Percentiles rank a stretch among this genome's conserved stretches.
These are phyloP conservation scores for Andrena haemorrhoa DNA, from an alignment of 2,888 invertebrate genomes.

Conservation along the genomic window DNA sequence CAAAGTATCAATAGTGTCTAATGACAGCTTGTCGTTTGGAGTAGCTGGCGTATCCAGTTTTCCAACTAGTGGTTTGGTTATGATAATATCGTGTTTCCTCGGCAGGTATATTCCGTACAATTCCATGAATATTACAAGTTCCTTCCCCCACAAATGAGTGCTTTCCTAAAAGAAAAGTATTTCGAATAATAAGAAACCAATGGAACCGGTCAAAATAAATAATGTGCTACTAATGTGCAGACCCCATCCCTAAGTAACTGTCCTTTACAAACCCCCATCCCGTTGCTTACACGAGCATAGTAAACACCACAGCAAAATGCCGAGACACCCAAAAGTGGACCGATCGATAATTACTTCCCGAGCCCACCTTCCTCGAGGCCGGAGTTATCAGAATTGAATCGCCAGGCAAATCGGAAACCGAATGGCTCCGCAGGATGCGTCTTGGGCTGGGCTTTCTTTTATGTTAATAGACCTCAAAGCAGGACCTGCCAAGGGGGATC, in stretches of 20 bases:
- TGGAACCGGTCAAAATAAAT: no score
- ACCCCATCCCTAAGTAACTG: no score
- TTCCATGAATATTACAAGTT: background rate
- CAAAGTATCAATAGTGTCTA: slow-evolving; percentile 13
- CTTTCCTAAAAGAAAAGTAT: no score
- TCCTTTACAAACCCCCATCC: no score
- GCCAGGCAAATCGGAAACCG: background rate
- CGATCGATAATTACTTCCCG: background rate
- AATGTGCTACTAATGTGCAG: no score
- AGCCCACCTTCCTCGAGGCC: background rate
- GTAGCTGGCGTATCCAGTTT: slow-evolving; percentile 12
- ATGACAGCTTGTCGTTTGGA: slow-evolving; percentile 20
- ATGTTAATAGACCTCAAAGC: slow-evolving; percentile 60
- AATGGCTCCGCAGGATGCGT: slow-evolving; percentile 28
- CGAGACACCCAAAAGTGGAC: no score
- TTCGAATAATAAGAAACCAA: no score
- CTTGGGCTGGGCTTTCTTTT: slow-evolving; percentile 59
- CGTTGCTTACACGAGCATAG: no score
- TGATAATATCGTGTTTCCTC: slow-evolving; percentile 13
- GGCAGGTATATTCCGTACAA: background rate
- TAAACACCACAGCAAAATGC: no score
- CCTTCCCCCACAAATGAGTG: background rate
- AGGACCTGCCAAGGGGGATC: slow-evolving; percentile 47
- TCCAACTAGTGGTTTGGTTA: slow-evolving; percentile 16
- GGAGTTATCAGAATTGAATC: background rate